Conservation (phyloP, 1,140 invertebrate species). For the Saccostrea glomerata region DNA sequence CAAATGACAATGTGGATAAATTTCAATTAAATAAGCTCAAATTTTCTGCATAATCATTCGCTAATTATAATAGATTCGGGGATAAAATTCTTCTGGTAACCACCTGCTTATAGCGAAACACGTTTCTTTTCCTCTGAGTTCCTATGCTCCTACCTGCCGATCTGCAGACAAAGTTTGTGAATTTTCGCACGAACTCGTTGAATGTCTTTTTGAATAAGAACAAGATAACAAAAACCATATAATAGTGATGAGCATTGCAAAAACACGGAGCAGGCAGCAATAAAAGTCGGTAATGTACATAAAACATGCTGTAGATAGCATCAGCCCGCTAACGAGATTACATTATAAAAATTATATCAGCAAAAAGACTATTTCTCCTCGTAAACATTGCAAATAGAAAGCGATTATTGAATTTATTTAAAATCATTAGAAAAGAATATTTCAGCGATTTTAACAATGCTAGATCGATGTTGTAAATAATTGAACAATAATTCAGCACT, state of each 20-base stretch:
- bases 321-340: conserved; percentile 20
- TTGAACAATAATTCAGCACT: background rate
- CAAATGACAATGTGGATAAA: background rate
- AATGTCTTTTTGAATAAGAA: conserved; percentile 38
- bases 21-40: conserved; percentile 11
- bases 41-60: conserved; percentile 2
- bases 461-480: conserved; percentile 5
- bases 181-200: conserved; percentile 33
- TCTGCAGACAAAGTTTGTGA: conserved; percentile 16
- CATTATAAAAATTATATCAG: conserved; percentile 15
- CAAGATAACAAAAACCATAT: conserved; percentile 32
- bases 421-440: background rate
- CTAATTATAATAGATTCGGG: background rate
- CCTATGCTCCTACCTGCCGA: background rate
- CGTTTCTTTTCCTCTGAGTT: background rate
- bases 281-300: conserved; percentile 18
- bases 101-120: conserved; percentile 6
- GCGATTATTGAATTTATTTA: background rate
- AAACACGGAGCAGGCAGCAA: background rate
- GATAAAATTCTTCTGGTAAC: background rate
- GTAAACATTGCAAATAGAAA: background rate
- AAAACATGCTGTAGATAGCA: background rate
- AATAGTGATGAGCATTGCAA: conserved; percentile 36
- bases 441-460: background rate
- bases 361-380: background rate